Percentiles rank a stretch among this genome's conserved stretches.
These are phyloP conservation scores for Conchocele bisecta DNA, from an alignment of 2,888 invertebrate genomes.

Conservation along the genomic window DNA sequence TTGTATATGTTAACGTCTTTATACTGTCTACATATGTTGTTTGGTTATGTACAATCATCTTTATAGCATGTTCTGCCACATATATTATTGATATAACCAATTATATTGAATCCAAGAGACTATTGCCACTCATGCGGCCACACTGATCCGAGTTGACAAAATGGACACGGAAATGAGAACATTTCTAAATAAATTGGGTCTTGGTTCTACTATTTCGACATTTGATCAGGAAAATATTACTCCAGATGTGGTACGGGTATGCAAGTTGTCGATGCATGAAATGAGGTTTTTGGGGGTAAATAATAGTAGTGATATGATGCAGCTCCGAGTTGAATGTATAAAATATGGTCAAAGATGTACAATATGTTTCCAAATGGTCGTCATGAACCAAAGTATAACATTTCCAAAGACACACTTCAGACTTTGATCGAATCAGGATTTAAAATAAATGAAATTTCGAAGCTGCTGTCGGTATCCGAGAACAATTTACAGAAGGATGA, in stretches of 20 bases:
- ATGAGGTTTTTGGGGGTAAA: background rate
- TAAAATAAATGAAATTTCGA: constrained; percentile 29
- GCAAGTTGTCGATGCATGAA: constrained; percentile 2
- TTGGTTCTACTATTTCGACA: background rate
- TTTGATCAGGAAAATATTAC: background rate
- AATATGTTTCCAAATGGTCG: background rate
- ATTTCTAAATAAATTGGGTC: constrained; percentile 2
- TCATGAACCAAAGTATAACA: constrained; percentile 13
- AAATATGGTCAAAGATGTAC: constrained; percentile 17
- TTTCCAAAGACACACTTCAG: constrained; percentile 21
- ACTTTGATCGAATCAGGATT: constrained; percentile 21
- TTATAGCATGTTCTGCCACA: too few relatives aligned
- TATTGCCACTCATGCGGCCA: too few relatives aligned
- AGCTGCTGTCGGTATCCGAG: constrained; percentile 28
- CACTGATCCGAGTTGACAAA: too few relatives aligned
- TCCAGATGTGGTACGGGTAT: constrained; percentile 13
- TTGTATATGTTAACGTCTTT: too few relatives aligned
- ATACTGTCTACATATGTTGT: too few relatives aligned
- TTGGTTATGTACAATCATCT: too few relatives aligned
- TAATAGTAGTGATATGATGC: constrained; percentile 6
- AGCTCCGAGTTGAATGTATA: constrained; percentile 32
- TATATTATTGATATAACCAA: too few relatives aligned
- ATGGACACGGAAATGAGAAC: constrained; percentile 1
- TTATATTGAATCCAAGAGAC: too few relatives aligned
- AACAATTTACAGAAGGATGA: constrained; percentile 29